Evolutionary conservation across 1,140 invertebrate species (phyloP), one percentile per base, ranked within the genome.

Genomic region (Pseudachorutes palmiensis): DNA sequence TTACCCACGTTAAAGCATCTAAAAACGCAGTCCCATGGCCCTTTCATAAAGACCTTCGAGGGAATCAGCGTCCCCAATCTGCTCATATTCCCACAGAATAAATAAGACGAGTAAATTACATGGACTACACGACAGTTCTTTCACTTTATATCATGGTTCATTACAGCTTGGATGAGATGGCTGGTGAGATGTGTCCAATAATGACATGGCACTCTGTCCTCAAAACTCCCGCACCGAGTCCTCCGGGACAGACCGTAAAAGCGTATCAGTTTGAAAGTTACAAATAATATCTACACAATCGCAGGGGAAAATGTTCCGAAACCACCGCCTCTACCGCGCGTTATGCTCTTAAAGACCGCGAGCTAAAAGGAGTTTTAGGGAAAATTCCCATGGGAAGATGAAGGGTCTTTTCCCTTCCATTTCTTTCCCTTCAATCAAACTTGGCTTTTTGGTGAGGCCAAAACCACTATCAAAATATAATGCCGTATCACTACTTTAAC

Each of bases 221-320:
- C 51, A 5, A 5, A 9, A 9, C 5, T 41, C 36, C 36, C 19
- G 5, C 36, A 19, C 5, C 9, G 51, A 55, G 51, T 24, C 51
- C 24, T 55, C 51, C 51, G 51, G 36, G 36, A 45, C 36, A 9
- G 9, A 12, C 19, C 51, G 5, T 55, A 55, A 55, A 55, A 55
- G 51, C 51, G 14, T 55, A 55, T 55, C 51, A 55, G 51, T 55
- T 55, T 3, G n/a, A 55, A 55, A 55, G 51, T 55, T 55, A 55
- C 51, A 55, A 55, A 55, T 55, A 55, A 55, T 55, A 55, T 55
- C 51, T 22, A 55, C 3, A 55, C 51, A 55, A 55, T 55, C 51
- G 24, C 51, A 45, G 9, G 19, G 9, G 19, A 45, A 45, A 45
- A 19, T 45, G 36, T 45, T 24, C 51, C 51, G 9, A 55, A 55